Evolutionary conservation across 2,113 vertebrate genomes (phyloP), one percentile per base, ranked within the genome.

Genomic region (Ramphastos sulfuratus): DNA sequence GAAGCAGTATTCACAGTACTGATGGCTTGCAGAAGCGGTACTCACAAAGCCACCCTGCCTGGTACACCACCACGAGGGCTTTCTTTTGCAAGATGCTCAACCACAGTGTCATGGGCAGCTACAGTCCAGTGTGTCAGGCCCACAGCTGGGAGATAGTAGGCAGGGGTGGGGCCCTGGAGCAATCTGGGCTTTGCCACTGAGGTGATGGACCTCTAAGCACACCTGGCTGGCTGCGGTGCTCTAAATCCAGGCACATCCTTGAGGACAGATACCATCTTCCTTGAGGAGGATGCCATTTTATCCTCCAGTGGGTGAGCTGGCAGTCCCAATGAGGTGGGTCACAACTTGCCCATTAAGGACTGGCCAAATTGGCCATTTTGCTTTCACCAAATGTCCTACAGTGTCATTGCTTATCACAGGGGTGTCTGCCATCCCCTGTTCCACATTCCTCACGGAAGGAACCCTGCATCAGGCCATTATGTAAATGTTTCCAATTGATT

Each of bases 401-500:
- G 37, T 1, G 9, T 60, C 20, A 65, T 50, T 3, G 7, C 20
- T 42, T 39, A 42, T 16, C 6, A 6, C 17, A 20, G 72, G 24
- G 35, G 25, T 17, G 42, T 54, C 42, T 52, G 76, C 67, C 37
- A 63, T 48, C 27, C 72, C 58, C 28, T 31, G 75, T 77, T 66
- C 74, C 69, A 8, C 69, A n/a, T 67, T 60, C 21, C 76, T 73
- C 15, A 4, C 87, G 92, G 80, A 79, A 93, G 80, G 85, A 92
- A 31, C 83, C 91, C 93, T 90, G 87, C 69, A 72, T 96, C 88
- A 54, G 75, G 76, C 93, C 4, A 91, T 98, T 97, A 98, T 93
- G 94, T 97, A 97, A 98, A 96, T 95, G 94, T 97, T 96, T 97
- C 97, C 97, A 98, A 98, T 96, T 97, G 98, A 98, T 94, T 90